Evolutionary conservation across 2,888 invertebrate species (phyloP).

Genomic region (Exephanes ischioxanthus): DNA sequence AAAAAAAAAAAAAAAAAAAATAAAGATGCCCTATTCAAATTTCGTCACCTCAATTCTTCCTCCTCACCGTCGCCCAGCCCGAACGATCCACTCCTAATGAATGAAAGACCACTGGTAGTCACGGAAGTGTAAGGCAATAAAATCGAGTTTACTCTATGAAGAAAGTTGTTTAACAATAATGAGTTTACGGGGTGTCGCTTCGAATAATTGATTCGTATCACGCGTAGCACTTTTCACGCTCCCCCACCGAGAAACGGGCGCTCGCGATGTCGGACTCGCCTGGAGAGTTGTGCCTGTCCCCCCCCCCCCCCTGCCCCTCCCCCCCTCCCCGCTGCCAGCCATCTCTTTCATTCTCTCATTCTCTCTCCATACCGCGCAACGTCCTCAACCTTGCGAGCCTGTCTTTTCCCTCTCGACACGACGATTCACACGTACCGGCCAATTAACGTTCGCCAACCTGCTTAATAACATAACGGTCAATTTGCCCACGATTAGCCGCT

Average conservation of each 20-base stretch:
- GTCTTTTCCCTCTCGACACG: slow-evolving; percentile 64
- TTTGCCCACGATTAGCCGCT: slow-evolving; percentile 81
- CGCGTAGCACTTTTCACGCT: slow-evolving; percentile 65
- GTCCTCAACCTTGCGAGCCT: slow-evolving; percentile 42
- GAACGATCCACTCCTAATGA: neutral
- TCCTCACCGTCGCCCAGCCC: neutral
- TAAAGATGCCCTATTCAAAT: neutral
- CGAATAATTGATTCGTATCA: slow-evolving; percentile 69
- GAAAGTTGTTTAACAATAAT: slow-evolving; percentile 43
- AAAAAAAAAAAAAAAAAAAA: neutral
- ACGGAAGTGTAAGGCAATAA: neutral
- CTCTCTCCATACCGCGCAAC: slow-evolving; percentile 9
- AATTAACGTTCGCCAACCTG: slow-evolving; percentile 79
- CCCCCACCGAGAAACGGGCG: slow-evolving; percentile 57
- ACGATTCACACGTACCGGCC: slow-evolving; percentile 77
- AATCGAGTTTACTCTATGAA: slow-evolving; percentile 30
- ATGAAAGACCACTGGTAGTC: neutral
- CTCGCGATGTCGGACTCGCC: slow-evolving; percentile 3
- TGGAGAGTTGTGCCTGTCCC: slow-evolving; percentile 14
- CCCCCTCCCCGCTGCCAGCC: slow-evolving; percentile 6
- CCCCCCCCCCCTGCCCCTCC: slow-evolving; percentile 26
- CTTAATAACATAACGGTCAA: slow-evolving; percentile 84
- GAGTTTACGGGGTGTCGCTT: slow-evolving; percentile 64
- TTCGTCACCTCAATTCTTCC: neutral
- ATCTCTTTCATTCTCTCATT: neutral